phyloP scores from a whole-genome alignment of 2,888 invertebrate genomes.

The Dexiosoma caninum region DNA sequence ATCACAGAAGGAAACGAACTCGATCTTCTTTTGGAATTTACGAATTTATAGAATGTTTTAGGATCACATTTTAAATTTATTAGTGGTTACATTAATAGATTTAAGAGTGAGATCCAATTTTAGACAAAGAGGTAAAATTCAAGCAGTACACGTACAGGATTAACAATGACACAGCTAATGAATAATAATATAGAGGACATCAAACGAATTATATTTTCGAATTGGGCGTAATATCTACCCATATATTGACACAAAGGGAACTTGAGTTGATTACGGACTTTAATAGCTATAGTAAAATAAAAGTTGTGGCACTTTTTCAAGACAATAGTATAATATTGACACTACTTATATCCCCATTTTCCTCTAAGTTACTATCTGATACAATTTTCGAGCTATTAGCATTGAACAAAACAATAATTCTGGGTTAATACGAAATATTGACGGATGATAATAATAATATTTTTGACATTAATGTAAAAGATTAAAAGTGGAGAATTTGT shows the following conservation, averaged over 20 bases:
- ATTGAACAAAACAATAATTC: neutral
- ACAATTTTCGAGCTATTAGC: neutral
- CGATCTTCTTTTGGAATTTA: too few species aligned
- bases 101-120: too few species aligned
- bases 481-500: too few species aligned
- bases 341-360: neutral
- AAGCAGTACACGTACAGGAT: conserved; percentile 41
- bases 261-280: neutral
- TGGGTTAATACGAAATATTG: conserved; percentile 14
- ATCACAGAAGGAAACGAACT: too few species aligned
- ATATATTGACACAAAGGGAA: neutral
- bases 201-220: conserved; percentile 56
- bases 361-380: neutral
- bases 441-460: neutral
- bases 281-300: neutral
- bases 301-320: too few species aligned
- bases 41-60: too few species aligned
- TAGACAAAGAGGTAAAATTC: too few species aligned
- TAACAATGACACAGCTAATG: conserved; percentile 50
- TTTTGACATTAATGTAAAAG: too few species aligned
- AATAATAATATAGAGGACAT: conserved; percentile 41
- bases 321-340: too few species aligned
- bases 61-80: too few species aligned
- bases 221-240: conserved; percentile 6
- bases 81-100: too few species aligned